phyloP scores from a whole-genome alignment of 2,113 vertebrate species.

The Mormyrus lacerda region DNA sequence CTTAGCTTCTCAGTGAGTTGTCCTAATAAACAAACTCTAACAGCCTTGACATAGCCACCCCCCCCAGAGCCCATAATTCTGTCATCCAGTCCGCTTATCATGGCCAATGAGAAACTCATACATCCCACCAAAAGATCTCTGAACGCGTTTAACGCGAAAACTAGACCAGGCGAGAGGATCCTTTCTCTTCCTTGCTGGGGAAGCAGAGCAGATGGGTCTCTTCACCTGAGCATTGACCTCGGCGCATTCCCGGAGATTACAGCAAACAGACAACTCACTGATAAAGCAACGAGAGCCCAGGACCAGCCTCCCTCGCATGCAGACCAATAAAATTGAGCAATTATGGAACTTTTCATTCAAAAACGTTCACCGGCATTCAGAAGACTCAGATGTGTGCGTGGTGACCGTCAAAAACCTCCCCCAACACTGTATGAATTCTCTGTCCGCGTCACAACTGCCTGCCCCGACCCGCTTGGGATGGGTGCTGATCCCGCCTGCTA shows the following conservation, averaged over 20 bases:
- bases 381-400: neutral
- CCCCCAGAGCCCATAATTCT: neutral
- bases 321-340: neutral
- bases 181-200: slow-evolving; percentile 12
- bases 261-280: slow-evolving; percentile 28
- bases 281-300: slow-evolving; percentile 35
- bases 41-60: neutral
- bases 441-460: neutral
- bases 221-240: slow-evolving; percentile 54
- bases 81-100: neutral
- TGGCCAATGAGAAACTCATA: neutral
- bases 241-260: slow-evolving; percentile 52
- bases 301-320: neutral
- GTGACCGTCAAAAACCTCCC: neutral
- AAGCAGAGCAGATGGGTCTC: slow-evolving; percentile 41
- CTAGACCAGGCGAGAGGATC: neutral
- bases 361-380: neutral
- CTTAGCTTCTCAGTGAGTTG: neutral
- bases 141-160: neutral
- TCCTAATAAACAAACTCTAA: slow-evolving; percentile 1
- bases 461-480: neutral
- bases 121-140: neutral
- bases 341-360: neutral
- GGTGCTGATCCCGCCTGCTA: neutral
- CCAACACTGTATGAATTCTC: neutral